Percentiles rank a stretch among this genome's conserved stretches.
These are phyloP conservation scores for Centrocercus urophasianus DNA, from an alignment of 2,113 vertebrate genomes.

Conservation along the genomic window DNA sequence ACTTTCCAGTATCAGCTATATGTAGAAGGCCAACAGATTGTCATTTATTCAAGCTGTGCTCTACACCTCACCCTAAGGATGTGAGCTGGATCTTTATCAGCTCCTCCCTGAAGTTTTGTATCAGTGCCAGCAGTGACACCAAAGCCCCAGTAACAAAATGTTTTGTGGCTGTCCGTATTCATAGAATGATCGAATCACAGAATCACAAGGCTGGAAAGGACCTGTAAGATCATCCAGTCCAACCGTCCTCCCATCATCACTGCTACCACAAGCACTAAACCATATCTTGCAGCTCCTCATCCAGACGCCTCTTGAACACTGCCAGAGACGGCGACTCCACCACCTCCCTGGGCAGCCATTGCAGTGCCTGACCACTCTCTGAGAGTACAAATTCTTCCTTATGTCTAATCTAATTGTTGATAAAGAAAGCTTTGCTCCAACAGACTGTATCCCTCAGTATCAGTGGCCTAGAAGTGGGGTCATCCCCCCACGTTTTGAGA, in stretches of 20 bases:
- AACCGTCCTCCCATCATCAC: no score
- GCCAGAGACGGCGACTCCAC: no score
- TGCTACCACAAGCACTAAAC: no score
- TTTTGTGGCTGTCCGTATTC: neutral
- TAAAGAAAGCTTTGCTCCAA: neutral
- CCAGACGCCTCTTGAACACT: no score
- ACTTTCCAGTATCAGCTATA: neutral
- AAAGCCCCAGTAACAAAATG: neutral
- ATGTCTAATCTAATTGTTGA: neutral
- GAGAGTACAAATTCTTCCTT: no score
- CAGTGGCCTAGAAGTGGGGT: neutral
- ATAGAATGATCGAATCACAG: no score
- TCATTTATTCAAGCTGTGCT: neutral
- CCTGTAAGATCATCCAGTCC: no score
- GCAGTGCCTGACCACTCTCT: no score
- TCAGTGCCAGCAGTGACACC: neutral
- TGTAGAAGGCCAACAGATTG: neutral
- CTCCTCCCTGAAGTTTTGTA: neutral
- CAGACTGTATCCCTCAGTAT: rapidly evolving
- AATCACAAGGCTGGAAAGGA: no score
- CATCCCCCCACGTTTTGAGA: neutral
- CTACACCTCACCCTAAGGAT: neutral
- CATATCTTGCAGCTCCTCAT: no score
- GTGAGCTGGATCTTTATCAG: neutral
- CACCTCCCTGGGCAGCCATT: no score